phyloP scores from a whole-genome alignment of 1,140 invertebrate species.

The Metopolophium dirhodum region DNA sequence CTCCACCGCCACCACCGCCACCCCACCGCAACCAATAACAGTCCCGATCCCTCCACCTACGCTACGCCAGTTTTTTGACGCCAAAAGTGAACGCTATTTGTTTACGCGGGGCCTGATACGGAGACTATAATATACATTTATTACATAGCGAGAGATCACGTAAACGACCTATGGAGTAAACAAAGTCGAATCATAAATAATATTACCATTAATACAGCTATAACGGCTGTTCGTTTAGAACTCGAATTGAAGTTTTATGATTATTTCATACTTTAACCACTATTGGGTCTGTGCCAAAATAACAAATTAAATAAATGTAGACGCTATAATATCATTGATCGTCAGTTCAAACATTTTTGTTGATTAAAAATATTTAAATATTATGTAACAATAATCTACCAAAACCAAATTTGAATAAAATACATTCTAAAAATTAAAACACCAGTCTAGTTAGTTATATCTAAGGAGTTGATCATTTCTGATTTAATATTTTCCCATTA shows the following conservation, averaged over 20 bases:
- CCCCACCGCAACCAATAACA: not conserved
- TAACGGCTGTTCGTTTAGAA: not conserved
- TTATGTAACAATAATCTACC: not conserved
- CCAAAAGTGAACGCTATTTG: not conserved
- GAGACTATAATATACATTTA: not conserved
- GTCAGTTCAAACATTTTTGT: not conserved
- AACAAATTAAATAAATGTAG: not conserved
- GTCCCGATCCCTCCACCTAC: not conserved
- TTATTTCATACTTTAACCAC: not conserved
- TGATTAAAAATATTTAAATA: not conserved
- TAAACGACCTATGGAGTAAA: not conserved
- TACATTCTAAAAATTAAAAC: conserved; percentile 1
- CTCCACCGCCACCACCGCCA: too few species aligned
- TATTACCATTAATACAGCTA: not conserved
- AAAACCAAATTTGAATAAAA: not conserved
- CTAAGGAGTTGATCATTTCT: not conserved
- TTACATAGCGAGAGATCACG: not conserved
- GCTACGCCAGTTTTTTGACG: not conserved
- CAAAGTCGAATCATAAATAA: not conserved
- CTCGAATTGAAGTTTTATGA: not conserved
- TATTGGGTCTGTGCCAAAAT: not conserved
- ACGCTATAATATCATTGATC: not conserved
- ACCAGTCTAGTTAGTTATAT: too few species aligned
- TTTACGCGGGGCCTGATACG: not conserved
- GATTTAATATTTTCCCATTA: not conserved